Conservation (phyloP, 92 coral and sea anemone species). For the Pocillopora grandis region DNA sequence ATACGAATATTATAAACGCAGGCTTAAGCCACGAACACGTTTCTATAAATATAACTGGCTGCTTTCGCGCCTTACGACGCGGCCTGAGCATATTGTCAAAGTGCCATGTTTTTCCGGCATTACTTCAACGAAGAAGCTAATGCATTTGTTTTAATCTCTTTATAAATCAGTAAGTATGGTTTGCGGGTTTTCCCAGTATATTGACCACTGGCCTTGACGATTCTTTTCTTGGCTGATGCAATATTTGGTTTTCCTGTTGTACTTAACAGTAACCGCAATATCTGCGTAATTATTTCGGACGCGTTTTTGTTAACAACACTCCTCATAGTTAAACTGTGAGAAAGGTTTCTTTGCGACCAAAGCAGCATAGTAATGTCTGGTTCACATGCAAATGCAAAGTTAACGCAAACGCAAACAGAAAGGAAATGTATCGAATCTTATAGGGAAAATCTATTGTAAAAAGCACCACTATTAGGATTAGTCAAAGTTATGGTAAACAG, state of each 20-base stretch:
- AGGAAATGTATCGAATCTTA: too few relatives aligned
- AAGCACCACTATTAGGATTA: background rate
- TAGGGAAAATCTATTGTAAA: background rate
- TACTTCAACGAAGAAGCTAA: background rate
- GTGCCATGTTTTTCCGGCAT: background rate
- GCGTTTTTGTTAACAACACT: background rate
- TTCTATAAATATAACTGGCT: too few relatives aligned
- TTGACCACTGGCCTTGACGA: background rate
- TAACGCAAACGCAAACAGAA: too few relatives aligned
- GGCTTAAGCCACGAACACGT: too few relatives aligned
- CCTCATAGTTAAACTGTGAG: too few relatives aligned
- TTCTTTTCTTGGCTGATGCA: background rate
- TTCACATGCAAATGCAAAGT: too few relatives aligned
- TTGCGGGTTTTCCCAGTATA: background rate
- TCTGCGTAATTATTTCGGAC: background rate
- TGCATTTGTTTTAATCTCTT: background rate
- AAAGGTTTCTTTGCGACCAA: too few relatives aligned
- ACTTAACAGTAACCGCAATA: constrained; percentile 7
- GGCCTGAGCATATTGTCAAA: too few relatives aligned
- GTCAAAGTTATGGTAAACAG: too few relatives aligned
- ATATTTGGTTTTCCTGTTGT: background rate
- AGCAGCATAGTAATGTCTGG: too few relatives aligned
- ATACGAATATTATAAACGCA: too few relatives aligned
- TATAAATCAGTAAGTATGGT: background rate
- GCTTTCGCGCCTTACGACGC: too few relatives aligned